Conservation (phyloP, 2,113 vertebrate genomes). For the Grammomys dolichurus region DNA sequence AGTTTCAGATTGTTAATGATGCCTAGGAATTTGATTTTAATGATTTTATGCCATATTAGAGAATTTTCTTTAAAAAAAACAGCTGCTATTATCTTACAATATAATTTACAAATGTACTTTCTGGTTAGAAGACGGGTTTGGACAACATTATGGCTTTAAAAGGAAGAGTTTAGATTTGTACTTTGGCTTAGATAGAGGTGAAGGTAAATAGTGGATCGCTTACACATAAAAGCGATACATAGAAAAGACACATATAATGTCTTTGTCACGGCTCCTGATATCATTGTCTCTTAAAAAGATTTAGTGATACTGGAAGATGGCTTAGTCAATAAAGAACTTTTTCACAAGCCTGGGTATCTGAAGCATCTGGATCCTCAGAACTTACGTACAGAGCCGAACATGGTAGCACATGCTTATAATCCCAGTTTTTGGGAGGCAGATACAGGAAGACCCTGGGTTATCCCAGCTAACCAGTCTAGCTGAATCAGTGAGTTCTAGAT, state of each 20-base stretch:
- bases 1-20: constrained; percentile 38
- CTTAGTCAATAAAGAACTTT: background rate
- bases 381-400: no score
- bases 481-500: background rate
- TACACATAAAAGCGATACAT: background rate
- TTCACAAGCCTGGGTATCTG: background rate
- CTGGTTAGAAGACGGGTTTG: constrained; percentile 4
- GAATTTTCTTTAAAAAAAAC: background rate
- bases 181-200: background rate
- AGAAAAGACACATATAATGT: background rate
- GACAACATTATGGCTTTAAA: background rate
- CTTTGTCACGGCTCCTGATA: background rate
- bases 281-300: background rate
- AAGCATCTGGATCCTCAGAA: background rate
- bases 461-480: background rate
- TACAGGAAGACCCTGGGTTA: no score
- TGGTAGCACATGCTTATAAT: no score
- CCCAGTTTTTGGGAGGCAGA: no score
- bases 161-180: background rate
- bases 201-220: background rate
- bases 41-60: background rate
- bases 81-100: background rate
- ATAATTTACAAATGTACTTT: background rate
- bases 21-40: constrained; percentile 36
- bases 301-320: background rate